A percentile compares a stretch with the other conserved stretches of the same genome.
Evolutionary conservation across 2,888 invertebrate species (phyloP).

Genomic region (Drosophila trichaetosa): DNA sequence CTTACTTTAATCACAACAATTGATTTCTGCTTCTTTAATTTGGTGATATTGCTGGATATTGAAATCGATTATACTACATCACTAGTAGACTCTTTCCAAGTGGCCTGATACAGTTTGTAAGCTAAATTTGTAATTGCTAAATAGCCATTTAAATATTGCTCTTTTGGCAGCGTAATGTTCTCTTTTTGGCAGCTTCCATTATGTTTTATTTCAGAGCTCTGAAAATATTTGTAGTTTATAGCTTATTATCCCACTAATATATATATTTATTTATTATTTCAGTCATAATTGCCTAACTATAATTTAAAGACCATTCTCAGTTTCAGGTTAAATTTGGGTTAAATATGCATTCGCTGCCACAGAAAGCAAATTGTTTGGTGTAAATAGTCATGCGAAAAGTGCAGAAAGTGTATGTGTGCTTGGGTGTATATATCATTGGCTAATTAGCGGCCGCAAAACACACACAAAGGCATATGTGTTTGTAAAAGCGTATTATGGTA

Average conservation of each 20-base stretch:
- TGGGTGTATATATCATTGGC: conserved; percentile 39
- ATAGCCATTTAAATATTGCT: not conserved
- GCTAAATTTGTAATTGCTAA: not conserved
- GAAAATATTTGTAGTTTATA: not conserved
- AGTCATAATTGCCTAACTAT: not conserved
- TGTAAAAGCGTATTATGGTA: conserved; percentile 51
- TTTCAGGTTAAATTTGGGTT: conserved; percentile 29
- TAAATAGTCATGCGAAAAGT: conserved; percentile 5
- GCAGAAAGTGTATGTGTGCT: too few species aligned
- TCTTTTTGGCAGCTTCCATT: not conserved
- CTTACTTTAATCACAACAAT: not conserved
- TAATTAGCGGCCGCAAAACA: conserved; percentile 47
- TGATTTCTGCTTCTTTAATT: not conserved
- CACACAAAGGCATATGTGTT: conserved; percentile 33
- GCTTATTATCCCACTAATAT: not conserved
- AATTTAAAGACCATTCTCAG: conserved; percentile 7
- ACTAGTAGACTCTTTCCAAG: not conserved
- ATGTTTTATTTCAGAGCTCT: not conserved
- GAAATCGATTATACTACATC: not conserved
- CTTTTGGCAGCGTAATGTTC: not conserved
- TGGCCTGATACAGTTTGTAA: not conserved
- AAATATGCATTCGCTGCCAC: conserved; percentile 19
- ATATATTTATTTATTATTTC: not conserved
- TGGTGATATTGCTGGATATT: not conserved
- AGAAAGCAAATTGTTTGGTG: conserved; percentile 32